phyloP scores from a whole-genome alignment of 2,888 invertebrate species.

The Hololepta plana region DNA sequence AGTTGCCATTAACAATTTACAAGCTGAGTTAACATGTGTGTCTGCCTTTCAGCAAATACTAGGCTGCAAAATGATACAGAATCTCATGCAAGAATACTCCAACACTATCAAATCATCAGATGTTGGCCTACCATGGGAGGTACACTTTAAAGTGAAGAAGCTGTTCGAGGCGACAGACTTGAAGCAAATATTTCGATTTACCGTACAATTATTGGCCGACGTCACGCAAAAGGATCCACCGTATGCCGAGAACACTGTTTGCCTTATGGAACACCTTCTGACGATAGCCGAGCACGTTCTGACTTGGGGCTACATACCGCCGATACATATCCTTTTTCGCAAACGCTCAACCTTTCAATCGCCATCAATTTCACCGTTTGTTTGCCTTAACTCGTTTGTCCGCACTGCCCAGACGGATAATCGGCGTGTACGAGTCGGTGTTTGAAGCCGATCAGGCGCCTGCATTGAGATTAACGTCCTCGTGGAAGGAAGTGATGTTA shows the following conservation, averaged over 20 bases:
- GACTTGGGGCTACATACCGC: conserved; percentile 64
- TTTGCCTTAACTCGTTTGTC: conserved; percentile 14
- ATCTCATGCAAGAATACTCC: conserved; percentile 77
- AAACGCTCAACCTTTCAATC: not conserved
- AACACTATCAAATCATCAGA: conserved; percentile 71
- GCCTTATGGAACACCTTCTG: conserved; percentile 50
- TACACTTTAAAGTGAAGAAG: conserved; percentile 67
- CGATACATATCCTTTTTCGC: conserved; percentile 27
- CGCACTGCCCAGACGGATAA: conserved; percentile 45
- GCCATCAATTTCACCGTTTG: conserved; percentile 6
- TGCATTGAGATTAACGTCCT: conserved; percentile 37
- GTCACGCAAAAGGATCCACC: conserved; percentile 32
- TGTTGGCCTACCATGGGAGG: conserved; percentile 76
- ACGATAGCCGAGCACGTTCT: conserved; percentile 61
- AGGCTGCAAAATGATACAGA: conserved; percentile 66
- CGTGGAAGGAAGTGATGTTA: conserved; percentile 63
- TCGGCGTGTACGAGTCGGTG: conserved; percentile 51
- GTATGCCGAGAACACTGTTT: conserved; percentile 32
- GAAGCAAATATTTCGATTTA: conserved; percentile 61
- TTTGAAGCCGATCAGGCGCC: conserved; percentile 46
- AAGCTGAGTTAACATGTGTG: no score
- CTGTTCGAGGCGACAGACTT: conserved; percentile 69
- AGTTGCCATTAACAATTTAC: conserved; percentile 3
- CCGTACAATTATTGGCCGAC: conserved; percentile 41
- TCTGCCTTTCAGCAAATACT: conserved; percentile 45